Percentiles rank a stretch among this genome's conserved stretches.
Conservation (phyloP, 2,888 invertebrate genomes). For the Unio delphinus region DNA sequence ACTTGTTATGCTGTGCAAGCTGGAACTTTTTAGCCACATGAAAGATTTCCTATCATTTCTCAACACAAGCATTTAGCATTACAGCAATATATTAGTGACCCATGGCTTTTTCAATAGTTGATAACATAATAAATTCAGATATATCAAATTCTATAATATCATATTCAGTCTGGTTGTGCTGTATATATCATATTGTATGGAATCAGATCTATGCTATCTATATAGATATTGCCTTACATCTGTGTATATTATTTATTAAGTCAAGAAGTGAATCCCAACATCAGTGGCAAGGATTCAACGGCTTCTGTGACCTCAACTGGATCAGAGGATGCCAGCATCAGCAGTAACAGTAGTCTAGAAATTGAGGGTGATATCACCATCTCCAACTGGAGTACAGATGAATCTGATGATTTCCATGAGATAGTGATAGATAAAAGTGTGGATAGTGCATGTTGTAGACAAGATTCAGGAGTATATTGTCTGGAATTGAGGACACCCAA, state of each 20-base stretch:
- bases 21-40: too few relatives aligned
- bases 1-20: too few relatives aligned
- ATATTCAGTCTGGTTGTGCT: too few relatives aligned
- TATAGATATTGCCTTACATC: too few relatives aligned
- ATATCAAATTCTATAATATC: too few relatives aligned
- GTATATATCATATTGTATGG: too few relatives aligned
- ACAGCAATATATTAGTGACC: too few relatives aligned
- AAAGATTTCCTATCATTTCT: too few relatives aligned
- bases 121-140: too few relatives aligned
- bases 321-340: slow-evolving; percentile 74
- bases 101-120: too few relatives aligned
- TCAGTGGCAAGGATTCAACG: slow-evolving; percentile 75
- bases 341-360: slow-evolving; percentile 3
- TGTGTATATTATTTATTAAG: slow-evolving; percentile 14
- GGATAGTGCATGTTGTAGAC: slow-evolving; percentile 8
- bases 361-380: slow-evolving; percentile 26
- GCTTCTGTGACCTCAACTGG: slow-evolving; percentile 73
- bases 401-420: not conserved
- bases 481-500: slow-evolving; percentile 25
- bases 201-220: too few relatives aligned
- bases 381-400: slow-evolving; percentile 11
- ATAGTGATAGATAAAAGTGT: slow-evolving; percentile 2
- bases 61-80: too few relatives aligned
- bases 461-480: slow-evolving; percentile 16
- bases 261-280: slow-evolving; percentile 62